These are phyloP conservation scores for Heliconius erato DNA, from an alignment of 2,888 invertebrate species.

Conservation along the genomic window DNA sequence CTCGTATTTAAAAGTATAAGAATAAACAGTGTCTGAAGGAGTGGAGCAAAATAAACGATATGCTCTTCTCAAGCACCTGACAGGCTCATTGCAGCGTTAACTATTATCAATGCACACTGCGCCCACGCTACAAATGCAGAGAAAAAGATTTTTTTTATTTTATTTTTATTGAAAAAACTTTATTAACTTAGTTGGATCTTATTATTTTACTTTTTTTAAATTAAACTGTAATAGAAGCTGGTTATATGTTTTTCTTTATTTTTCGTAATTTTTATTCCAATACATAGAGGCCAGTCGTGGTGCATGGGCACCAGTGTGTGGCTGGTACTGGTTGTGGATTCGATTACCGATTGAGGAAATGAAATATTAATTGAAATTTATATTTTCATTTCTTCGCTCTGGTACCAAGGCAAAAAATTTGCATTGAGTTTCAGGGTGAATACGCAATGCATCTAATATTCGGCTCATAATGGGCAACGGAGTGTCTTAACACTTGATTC, in stretches of 20 bases:
- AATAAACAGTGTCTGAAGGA: slow-evolving; percentile 68
- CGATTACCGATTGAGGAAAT: not conserved
- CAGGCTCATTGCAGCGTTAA: slow-evolving; percentile 75
- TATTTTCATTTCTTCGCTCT: not conserved
- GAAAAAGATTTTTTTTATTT: slow-evolving; percentile 37
- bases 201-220: not conserved
- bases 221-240: too few species aligned
- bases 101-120: slow-evolving; percentile 63
- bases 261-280: not conserved
- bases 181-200: not conserved
- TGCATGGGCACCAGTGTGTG: too few species aligned
- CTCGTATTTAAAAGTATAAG: slow-evolving; percentile 54
- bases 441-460: not conserved
- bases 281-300: not conserved
- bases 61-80: slow-evolving; percentile 75
- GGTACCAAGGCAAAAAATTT: not conserved
- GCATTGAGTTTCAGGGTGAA: not conserved
- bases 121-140: slow-evolving; percentile 39
- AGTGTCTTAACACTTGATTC: too few species aligned
- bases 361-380: not conserved
- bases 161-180: not conserved
- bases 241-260: not conserved
- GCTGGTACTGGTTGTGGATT: not conserved
- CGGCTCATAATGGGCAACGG: too few species aligned
- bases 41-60: slow-evolving; percentile 69